Percentiles rank a stretch among this genome's conserved stretches.
Evolutionary conservation across 2,888 invertebrate species (phyloP).

Genomic region (Maniola hyperantus): DNA sequence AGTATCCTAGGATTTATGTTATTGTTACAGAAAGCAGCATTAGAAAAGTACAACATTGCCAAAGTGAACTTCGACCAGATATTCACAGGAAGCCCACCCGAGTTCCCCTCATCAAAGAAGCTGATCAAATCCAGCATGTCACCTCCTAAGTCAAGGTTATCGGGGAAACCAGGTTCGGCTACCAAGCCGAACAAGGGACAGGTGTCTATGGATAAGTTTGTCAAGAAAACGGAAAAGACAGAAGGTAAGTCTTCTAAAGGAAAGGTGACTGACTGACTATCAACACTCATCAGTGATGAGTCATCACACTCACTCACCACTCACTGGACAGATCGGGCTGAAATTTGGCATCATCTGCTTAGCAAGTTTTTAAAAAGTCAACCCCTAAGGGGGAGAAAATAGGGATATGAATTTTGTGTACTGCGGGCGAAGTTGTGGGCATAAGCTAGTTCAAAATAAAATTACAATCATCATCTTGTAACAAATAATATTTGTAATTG

Average conservation of each 20-base stretch:
- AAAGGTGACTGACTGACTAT: background rate
- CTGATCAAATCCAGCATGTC: constrained; percentile 67
- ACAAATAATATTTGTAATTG: too few species aligned
- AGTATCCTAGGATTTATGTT: background rate
- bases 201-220: constrained; percentile 85
- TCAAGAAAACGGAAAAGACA: constrained; percentile 82
- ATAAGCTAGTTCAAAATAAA: too few species aligned
- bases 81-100: constrained; percentile 91
- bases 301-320: too few species aligned
- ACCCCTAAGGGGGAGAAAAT: too few species aligned
- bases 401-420: too few species aligned
- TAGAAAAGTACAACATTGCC: constrained; percentile 85
- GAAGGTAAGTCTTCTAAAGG: constrained; percentile 75
- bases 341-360: too few species aligned
- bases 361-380: too few species aligned
- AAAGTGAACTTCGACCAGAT: constrained; percentile 89
- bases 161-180: constrained; percentile 60
- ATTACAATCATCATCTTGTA: too few species aligned
- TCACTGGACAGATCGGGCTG: too few species aligned
- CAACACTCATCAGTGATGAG: too few species aligned
- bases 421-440: too few species aligned
- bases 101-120: constrained; percentile 85
- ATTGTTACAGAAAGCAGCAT: constrained; percentile 76
- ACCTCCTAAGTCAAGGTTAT: constrained; percentile 55
- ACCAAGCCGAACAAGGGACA: constrained; percentile 77